Conservation (phyloP, 2,888 invertebrate species). For the Spodoptera littoralis region DNA sequence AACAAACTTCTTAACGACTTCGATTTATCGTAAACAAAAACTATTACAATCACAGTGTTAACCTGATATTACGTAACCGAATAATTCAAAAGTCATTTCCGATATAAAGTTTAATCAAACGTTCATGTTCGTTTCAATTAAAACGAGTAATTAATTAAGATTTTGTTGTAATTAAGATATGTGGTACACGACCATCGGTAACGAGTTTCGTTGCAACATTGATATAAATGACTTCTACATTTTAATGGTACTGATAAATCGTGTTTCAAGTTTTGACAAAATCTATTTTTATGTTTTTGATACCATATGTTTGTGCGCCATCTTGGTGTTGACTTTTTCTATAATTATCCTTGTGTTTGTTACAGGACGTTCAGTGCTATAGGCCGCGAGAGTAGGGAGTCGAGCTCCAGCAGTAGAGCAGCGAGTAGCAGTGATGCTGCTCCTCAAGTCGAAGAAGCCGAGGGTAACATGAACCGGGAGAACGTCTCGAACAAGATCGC, state of each 20-base stretch:
- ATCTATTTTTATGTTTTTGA: too few species aligned
- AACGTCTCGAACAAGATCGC: conserved; percentile 82
- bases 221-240: too few species aligned
- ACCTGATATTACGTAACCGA: background rate
- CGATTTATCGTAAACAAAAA: too few species aligned
- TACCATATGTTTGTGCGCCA: too few species aligned
- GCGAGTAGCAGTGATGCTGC: conserved; percentile 67
- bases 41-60: background rate
- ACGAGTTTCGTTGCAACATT: conserved; percentile 5
- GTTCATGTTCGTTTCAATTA: conserved; percentile 12
- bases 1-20: background rate
- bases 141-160: conserved; percentile 6
- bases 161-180: conserved; percentile 16
- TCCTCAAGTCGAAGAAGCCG: conserved; percentile 61
- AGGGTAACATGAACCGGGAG: conserved; percentile 80
- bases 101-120: background rate
- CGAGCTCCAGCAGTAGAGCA: conserved; percentile 26
- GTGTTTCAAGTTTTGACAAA: too few species aligned
- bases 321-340: too few species aligned
- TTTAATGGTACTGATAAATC: too few species aligned
- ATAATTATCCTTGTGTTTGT: conserved; percentile 26
- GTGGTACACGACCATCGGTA: background rate
- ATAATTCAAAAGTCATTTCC: conserved; percentile 20
- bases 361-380: conserved; percentile 75
- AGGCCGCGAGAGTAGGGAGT: conserved; percentile 56